Conservation (phyloP, 1,140 invertebrate species). For the Neotoxoptera formosana region DNA sequence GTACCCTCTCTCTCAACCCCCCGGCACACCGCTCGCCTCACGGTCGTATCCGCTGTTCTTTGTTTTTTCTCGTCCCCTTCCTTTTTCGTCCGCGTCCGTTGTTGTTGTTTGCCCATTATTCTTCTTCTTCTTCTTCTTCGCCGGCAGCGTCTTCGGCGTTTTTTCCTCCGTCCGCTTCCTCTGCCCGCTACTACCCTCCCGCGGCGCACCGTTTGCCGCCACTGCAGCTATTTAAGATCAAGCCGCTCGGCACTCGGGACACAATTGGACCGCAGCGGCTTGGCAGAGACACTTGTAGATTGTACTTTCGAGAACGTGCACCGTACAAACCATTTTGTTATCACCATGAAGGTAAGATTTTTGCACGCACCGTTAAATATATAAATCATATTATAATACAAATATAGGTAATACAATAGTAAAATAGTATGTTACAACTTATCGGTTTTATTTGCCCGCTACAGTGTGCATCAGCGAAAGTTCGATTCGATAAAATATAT, state of each 20-base stretch:
- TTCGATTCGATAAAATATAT: background rate
- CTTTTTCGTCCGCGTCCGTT: background rate
- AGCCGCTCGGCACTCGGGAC: background rate
- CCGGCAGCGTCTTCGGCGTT: background rate
- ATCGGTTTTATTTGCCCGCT: too few relatives aligned
- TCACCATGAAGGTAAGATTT: constrained; percentile 18
- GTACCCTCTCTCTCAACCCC: background rate
- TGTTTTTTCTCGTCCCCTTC: background rate
- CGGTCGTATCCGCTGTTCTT: background rate
- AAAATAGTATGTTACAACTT: too few relatives aligned
- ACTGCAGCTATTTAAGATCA: background rate
- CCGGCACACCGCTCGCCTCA: too few relatives aligned
- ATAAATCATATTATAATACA: too few relatives aligned
- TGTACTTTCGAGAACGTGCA: background rate
- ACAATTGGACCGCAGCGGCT: background rate
- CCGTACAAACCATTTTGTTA: background rate
- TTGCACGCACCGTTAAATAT: background rate
- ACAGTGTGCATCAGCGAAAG: background rate
- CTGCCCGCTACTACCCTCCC: background rate
- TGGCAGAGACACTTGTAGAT: background rate
- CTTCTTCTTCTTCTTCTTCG: background rate
- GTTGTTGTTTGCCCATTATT: background rate
- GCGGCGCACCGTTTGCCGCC: background rate
- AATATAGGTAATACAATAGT: too few relatives aligned
- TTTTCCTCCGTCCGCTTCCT: background rate